Evolutionary conservation across 1,140 invertebrate genomes (phyloP), one percentile per base, ranked within the genome.

Genomic region (Ostrea edulis): DNA sequence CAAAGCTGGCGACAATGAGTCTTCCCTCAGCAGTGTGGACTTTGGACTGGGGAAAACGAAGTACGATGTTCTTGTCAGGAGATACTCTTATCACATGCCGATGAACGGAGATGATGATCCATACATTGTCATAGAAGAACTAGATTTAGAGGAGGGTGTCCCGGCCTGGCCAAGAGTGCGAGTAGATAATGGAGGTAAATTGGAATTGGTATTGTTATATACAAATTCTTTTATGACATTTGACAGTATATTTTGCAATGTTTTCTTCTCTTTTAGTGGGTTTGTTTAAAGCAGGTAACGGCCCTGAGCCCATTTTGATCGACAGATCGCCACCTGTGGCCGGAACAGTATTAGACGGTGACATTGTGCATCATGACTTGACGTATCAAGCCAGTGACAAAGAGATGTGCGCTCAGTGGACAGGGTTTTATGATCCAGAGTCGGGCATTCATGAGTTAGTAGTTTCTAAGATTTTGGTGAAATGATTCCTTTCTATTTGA

Each of bases 1-100:
- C 81, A 90, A 92, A 81, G 90, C 89, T 12, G 87, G 85, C 8
- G 92, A 93, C 44, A 53, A 82, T 8, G 81, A 88, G 68, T 92
- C 91, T 52, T 86, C 86, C 2, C 88, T 93, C 12, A 54, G 86
- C 8, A 81, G 85, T 20, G 87, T 92, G n/a, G 92, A 93, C 44
- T 92, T 93, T 84, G 91, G 92, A 29, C 89, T 93, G n/a, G 92
- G 92, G 0, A 89, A 87, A 77, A 93, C 92, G 51, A 92, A 92
- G 53, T 89, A 93, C 90, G 92, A 93, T 77, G 91, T 91, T 9
- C 88, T 85, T 83, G 85, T 93, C 20, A 86, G 91, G 54, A 82
- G 82, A n/a, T 93, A 92, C 84, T 86, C 89, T 22, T 89, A 91
- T 89, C 87, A 86, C n/a, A 85, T 82, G 12, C 87, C 87, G 55